Evolutionary conservation across 2,888 invertebrate genomes (phyloP), one percentile per base, ranked within the genome.

Genomic region (Sympetrum striolatum): DNA sequence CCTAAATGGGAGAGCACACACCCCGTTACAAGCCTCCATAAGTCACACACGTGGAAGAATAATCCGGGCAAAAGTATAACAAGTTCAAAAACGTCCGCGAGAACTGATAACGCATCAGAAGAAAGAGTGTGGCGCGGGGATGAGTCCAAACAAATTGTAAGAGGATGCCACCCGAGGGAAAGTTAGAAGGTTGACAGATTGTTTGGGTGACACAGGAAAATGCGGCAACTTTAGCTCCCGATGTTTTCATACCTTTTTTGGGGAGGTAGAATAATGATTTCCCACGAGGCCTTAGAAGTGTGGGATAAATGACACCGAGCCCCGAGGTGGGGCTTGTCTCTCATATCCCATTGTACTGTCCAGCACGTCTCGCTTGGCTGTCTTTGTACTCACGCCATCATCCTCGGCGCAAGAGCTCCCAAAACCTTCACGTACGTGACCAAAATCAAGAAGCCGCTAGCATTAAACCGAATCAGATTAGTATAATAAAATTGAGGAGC

Each of bases 121-220:
- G 60, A n/a, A 60, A n/a, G n/a, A 60, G 60, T 60, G n/a, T n/a
- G 64, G 60, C 60, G n/a, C n/a, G 12, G 14, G 53, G 53, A 31
- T 12, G 73, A 64, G 73, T 73, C 25, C 73, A 31, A 73, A 73
- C 73, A 73, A 73, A 73, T 73, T 25, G 73, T 73, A 73, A 73
- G 73, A 86, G 37, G 86, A 31, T 37, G 86, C 64, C n/a, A 86
- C 60, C 86, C 60, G 10, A 10, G 86, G 60, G 86, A n/a, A 37
- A 22, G 60, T 60, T 60, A 86, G 37, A 37, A 35, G 86, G 22
- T 58, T 64, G 86, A 86, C 60, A 60, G n/a, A 64, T 86, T 86
- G 86, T 86, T 86, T 64, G 64, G 86, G 37, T 86, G 86, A 86
- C 86, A 64, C n/a, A 39, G n/a, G 60, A 37, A 86, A 64, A 86